phyloP scores from a whole-genome alignment of 2,888 invertebrate species.

The Sinhomidia bicolor region DNA sequence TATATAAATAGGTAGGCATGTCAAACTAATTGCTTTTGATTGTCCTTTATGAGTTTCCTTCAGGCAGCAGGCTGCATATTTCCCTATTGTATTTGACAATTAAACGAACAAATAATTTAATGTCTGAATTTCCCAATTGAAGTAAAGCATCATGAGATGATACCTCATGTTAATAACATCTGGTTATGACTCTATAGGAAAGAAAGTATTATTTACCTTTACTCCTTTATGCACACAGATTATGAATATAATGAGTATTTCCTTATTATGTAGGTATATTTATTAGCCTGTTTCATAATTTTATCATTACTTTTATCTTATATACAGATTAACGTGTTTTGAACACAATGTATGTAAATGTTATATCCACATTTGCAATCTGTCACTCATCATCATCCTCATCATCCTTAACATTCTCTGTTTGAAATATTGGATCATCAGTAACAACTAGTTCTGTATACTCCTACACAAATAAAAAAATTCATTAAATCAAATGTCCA shows the following conservation, averaged over 20 bases:
- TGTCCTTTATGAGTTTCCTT: constrained; percentile 47
- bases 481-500: no score
- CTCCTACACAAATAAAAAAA: constrained; percentile 24
- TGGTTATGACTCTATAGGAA: background rate
- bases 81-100: background rate
- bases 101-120: background rate
- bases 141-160: background rate
- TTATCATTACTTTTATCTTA: no score
- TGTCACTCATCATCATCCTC: no score
- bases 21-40: constrained; percentile 52
- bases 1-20: background rate
- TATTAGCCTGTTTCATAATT: no score
- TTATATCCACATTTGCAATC: no score
- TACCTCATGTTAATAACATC: background rate
- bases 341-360: no score
- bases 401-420: no score
- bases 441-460: constrained; percentile 14
- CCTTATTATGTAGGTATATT: no score
- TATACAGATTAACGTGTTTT: no score
- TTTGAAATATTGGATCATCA: background rate
- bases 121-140: background rate
- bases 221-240: no score
- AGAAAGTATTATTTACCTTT: no score
- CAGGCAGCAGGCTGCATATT: background rate
- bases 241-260: no score